phyloP scores from a whole-genome alignment of 2,888 invertebrate genomes.

The Elysia crispata region DNA sequence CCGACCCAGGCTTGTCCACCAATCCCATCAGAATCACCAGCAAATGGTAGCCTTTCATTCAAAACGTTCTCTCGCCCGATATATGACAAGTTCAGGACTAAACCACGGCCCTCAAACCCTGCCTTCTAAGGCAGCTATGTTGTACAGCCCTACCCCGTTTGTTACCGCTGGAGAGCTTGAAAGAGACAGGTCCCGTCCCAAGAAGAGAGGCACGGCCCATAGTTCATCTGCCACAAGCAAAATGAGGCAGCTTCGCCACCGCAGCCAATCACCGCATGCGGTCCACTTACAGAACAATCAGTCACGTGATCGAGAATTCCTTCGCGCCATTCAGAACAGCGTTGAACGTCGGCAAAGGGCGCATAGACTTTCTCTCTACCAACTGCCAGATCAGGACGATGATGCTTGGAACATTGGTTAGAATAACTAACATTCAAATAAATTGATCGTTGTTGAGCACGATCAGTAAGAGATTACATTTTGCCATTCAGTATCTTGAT shows the following conservation, averaged over 20 bases:
- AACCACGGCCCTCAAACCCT: background rate
- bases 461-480: background rate
- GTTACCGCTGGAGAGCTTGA: background rate
- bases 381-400: constrained; percentile 58
- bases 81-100: background rate
- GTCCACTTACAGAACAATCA: background rate
- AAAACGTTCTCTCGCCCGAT: background rate
- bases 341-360: constrained; percentile 65
- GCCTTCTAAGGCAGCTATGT: constrained; percentile 10
- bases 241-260: constrained; percentile 17
- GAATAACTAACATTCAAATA: background rate
- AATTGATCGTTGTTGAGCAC: background rate
- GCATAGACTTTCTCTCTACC: constrained; percentile 60
- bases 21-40: no score
- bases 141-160: background rate
- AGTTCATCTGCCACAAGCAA: constrained; percentile 14
- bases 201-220: background rate
- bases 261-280: constrained; percentile 14
- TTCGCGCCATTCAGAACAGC: constrained; percentile 63
- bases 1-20: no score
- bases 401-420: constrained; percentile 63
- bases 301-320: constrained; percentile 58
- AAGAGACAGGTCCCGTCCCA: background rate
- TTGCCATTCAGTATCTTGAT: background rate
- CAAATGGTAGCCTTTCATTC: no score